Evolutionary conservation across 1,140 invertebrate species (phyloP).

Genomic region (Ctenoplectra terminalis): DNA sequence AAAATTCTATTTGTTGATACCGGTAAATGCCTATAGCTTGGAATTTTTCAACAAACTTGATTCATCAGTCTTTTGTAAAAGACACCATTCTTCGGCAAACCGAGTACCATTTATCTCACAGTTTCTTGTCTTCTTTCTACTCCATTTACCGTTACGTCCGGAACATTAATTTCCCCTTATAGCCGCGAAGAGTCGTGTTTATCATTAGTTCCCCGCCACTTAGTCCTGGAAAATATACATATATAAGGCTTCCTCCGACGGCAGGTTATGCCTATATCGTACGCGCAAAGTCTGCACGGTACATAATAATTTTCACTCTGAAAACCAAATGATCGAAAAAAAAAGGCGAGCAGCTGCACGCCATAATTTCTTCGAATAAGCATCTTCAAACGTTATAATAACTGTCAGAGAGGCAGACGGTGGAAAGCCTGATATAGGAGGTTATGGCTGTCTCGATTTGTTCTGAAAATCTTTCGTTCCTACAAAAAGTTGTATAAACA

Average conservation of each 20-base stretch:
- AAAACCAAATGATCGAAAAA: conserved; percentile 63
- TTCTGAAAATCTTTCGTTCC: conserved; percentile 69
- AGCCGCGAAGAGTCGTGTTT: conserved; percentile 76
- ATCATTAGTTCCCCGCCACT: conserved; percentile 79
- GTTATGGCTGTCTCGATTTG: conserved; percentile 68
- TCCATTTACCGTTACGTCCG: conserved; percentile 78
- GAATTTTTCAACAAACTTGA: conserved; percentile 40
- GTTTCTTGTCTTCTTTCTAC: conserved; percentile 78
- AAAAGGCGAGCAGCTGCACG: conserved; percentile 73
- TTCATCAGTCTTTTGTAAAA: conserved; percentile 53
- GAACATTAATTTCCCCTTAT: conserved; percentile 78
- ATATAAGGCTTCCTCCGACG: conserved; percentile 54
- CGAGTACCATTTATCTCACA: conserved; percentile 71
- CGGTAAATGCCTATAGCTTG: conserved; percentile 7
- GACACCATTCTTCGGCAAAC: conserved; percentile 60
- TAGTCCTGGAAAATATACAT: conserved; percentile 66
- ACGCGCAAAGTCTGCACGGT: conserved; percentile 57
- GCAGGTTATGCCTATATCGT: conserved; percentile 59
- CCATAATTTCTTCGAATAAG: conserved; percentile 78
- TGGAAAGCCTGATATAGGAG: conserved; percentile 74
- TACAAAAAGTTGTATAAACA: conserved; percentile 47
- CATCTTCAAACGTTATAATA: conserved; percentile 76
- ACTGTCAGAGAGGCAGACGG: conserved; percentile 72
- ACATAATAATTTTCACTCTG: conserved; percentile 70
- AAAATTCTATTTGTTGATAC: neutral